Evolutionary conservation across 2,113 vertebrate species (phyloP), one percentile per base, ranked within the genome.

Genomic region (Pterocles burchelli): DNA sequence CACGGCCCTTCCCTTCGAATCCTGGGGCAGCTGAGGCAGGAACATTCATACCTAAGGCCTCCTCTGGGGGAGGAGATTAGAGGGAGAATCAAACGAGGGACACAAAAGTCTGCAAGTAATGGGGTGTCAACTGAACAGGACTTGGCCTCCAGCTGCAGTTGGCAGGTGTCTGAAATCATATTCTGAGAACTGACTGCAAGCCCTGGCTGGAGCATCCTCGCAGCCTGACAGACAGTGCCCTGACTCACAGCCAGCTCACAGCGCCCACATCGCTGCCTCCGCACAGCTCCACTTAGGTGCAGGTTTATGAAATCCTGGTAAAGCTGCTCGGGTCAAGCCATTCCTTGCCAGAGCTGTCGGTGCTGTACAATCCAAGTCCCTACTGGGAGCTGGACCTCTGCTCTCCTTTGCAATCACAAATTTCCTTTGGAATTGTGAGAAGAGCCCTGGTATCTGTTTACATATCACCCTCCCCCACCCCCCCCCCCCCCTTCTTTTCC

Each of bases 141-240:
- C 41, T 90, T 96, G 80, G 87, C 78, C 49, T 88, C 62, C 55
- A 20, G 84, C 57, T 76, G 57, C 59, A 43, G 54, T 12, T 90
- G 88, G 85, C 38, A 76, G 90, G 76, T 83, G 52, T 85, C 90
- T 92, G 79, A 88, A 92, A 70, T 79, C 59, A 4, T 86, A 52
- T 79, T 86, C 75, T 83, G 78, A 88, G 75, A 93, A 59, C 45
- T 55, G 58, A 87, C 51, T 67, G 90, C 75, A 90, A 91, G 67
- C 90, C 75, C 78, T 89, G 85, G 73, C 83, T 74, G 48, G 78
- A 83, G 86, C 26, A 52, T 28, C 46, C 79, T 22, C 75, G 13
- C 6, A 1, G 70, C 73, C 87, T 91, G 93, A 91, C 88, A 82
- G 77, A 85, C 65, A 59, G 76, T 90, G 58, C 65, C 62, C 36